phyloP scores from a whole-genome alignment of 2,113 vertebrate species.

The Lipophrys pholis region DNA sequence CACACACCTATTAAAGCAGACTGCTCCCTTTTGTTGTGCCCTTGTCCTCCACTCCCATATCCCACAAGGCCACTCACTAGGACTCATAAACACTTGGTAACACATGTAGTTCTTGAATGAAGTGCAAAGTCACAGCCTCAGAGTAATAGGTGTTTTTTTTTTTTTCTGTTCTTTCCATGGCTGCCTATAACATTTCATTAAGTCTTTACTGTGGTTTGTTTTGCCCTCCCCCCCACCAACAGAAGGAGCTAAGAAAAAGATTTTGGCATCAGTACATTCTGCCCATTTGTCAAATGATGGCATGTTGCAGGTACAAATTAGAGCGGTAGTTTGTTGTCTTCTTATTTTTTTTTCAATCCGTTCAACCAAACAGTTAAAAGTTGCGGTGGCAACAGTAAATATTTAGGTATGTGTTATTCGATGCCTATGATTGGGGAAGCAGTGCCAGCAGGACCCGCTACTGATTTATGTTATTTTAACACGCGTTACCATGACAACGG shows the following conservation, averaged over 20 bases:
- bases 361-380: background rate
- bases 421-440: background rate
- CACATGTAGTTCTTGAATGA: conserved; percentile 65
- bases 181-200: conserved; percentile 71
- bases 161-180: conserved; percentile 35
- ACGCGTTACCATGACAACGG: conserved; percentile 20
- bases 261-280: conserved; percentile 17
- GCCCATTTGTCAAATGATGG: conserved; percentile 4
- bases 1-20: conserved; percentile 67
- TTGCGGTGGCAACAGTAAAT: conserved; percentile 35
- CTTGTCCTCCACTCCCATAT: conserved; percentile 52
- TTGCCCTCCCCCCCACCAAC: conserved; percentile 44
- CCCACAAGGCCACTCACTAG: conserved; percentile 59
- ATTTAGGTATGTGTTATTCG: conserved; percentile 30
- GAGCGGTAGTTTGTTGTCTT: conserved; percentile 20
- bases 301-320: conserved; percentile 14
- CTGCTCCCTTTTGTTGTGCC: conserved; percentile 58
- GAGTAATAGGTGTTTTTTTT: conserved; percentile 67
- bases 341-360: conserved; percentile 7
- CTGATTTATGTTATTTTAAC: conserved; percentile 40
- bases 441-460: conserved; percentile 12
- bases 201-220: conserved; percentile 76
- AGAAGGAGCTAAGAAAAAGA: conserved; percentile 41
- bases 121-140: conserved; percentile 62
- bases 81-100: conserved; percentile 73